A percentile compares a stretch with the other conserved stretches of the same genome.
Conservation (phyloP, 2,797 vertebrate species). For the Bucorvus abyssinicus region DNA sequence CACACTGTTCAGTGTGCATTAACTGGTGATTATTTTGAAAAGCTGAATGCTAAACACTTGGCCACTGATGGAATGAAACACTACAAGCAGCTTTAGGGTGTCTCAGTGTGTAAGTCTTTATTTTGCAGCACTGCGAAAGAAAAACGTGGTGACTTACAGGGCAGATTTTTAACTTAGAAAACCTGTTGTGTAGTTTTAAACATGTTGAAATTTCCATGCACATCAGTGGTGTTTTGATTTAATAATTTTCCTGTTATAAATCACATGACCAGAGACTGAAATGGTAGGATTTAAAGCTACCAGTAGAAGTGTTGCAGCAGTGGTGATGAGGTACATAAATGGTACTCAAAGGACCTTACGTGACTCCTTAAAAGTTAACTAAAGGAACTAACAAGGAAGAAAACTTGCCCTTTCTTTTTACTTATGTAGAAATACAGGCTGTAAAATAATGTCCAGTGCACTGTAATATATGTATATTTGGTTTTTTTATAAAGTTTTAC, state of each 20-base stretch:
- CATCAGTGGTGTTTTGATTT: background rate
- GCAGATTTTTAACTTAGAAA: background rate
- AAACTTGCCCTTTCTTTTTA: conserved; percentile 27
- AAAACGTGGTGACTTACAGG: background rate
- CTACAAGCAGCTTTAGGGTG: background rate
- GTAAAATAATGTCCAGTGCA: conserved; percentile 65
- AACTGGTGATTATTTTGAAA: background rate
- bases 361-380: conserved; percentile 19
- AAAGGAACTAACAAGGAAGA: conserved; percentile 38
- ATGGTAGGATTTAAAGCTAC: background rate
- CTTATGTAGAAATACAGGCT: conserved; percentile 54
- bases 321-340: background rate
- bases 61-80: background rate
- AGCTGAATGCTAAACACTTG: background rate
- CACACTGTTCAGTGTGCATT: background rate
- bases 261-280: background rate
- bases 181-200: background rate
- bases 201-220: background rate
- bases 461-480: conserved; percentile 79
- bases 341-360: background rate
- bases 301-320: background rate
- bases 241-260: background rate
- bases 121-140: background rate
- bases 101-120: background rate
- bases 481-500: conserved; percentile 71